phyloP scores from a whole-genome alignment of 2,888 invertebrate genomes.

The Clivina fossor region DNA sequence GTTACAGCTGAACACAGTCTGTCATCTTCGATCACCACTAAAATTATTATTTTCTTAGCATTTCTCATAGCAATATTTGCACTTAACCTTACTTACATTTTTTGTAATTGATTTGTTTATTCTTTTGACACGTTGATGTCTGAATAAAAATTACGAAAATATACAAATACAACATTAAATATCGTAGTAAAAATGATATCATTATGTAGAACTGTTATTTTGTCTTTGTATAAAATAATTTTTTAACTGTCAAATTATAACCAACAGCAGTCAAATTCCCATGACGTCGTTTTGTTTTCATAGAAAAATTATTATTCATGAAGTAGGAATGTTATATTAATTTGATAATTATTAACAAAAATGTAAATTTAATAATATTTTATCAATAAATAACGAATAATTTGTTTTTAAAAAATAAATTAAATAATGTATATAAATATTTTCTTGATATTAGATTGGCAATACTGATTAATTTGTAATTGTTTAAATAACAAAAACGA shows the following conservation, averaged over 20 bases:
- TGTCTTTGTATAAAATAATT: not conserved
- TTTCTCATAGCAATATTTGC: not conserved
- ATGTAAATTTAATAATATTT: too few relatives aligned
- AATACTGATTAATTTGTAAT: too few relatives aligned
- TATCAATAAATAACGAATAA: too few relatives aligned
- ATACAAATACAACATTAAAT: constrained; percentile 1
- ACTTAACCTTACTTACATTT: constrained; percentile 8
- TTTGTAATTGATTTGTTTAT: constrained; percentile 8
- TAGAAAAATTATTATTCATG: too few relatives aligned
- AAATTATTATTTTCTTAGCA: not conserved
- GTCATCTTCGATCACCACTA: constrained; percentile 9
- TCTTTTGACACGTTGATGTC: not conserved
- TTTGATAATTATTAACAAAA: too few relatives aligned
- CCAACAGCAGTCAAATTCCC: not conserved
- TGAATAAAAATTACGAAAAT: not conserved
- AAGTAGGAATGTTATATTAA: too few relatives aligned
- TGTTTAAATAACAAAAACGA: too few relatives aligned
- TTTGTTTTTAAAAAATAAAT: constrained; percentile 4
- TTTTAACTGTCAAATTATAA: not conserved
- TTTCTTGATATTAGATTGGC: too few relatives aligned
- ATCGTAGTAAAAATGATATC: not conserved
- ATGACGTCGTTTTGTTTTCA: not conserved
- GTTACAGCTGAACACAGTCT: constrained; percentile 25
- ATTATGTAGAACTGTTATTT: not conserved
- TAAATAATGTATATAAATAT: not conserved